These are phyloP conservation scores for Andrena fulva DNA, from an alignment of 2,888 invertebrate genomes.

Conservation along the genomic window DNA sequence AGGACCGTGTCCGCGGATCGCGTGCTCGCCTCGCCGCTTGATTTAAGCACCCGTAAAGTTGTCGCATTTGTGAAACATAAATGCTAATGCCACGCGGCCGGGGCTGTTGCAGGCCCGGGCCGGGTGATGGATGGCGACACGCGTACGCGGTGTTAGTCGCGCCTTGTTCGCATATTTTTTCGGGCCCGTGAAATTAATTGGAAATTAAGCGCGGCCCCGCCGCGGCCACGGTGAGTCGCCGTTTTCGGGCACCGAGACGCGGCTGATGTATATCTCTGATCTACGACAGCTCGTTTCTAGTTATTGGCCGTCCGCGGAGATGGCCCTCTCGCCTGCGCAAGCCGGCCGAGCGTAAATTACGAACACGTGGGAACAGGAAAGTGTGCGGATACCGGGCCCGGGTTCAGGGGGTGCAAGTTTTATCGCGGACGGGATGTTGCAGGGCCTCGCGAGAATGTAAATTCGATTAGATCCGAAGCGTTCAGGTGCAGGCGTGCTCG, in stretches of 20 bases:
- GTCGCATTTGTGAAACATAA: conserved; percentile 74
- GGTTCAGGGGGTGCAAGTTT: conserved; percentile 14
- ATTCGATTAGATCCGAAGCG: conserved; percentile 36
- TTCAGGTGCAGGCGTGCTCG: background rate
- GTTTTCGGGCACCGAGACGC: conserved; percentile 45
- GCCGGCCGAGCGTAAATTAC: conserved; percentile 45
- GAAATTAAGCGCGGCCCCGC: conserved; percentile 74
- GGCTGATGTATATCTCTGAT: conserved; percentile 59
- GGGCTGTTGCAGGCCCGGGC: conserved; percentile 23
- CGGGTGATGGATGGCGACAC: conserved; percentile 76
- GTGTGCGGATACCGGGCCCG: too few relatives aligned
- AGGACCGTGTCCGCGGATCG: conserved; percentile 12
- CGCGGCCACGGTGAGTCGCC: conserved; percentile 49
- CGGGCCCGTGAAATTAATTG: conserved; percentile 76
- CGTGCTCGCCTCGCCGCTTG: conserved; percentile 30
- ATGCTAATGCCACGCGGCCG: conserved; percentile 71
- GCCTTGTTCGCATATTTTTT: conserved; percentile 77
- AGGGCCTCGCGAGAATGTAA: conserved; percentile 19
- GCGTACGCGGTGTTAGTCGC: conserved; percentile 73
- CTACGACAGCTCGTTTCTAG: conserved; percentile 61
- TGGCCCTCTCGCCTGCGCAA: conserved; percentile 9
- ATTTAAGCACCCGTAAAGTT: conserved; percentile 70
- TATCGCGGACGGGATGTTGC: conserved; percentile 6
- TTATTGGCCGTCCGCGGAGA: conserved; percentile 51
- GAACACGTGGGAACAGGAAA: conserved; percentile 38